Percentiles rank a stretch among this genome's conserved stretches.
These are phyloP conservation scores for Amblyjoppa fuscipennis DNA, from an alignment of 2,888 invertebrate species.

Conservation along the genomic window DNA sequence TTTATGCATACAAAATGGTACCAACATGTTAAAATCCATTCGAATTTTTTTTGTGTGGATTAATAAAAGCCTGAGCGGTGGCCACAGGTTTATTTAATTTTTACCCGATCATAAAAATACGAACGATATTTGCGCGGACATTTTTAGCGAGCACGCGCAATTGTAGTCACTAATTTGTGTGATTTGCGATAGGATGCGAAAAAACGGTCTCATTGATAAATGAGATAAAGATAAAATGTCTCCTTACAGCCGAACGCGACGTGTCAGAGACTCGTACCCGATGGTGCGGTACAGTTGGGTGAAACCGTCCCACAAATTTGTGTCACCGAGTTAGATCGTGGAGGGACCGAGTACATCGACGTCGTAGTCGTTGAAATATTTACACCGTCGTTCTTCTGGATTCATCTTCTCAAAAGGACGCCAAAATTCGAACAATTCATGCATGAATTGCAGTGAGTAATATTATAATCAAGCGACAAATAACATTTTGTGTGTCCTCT, in stretches of 20 bases:
- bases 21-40: no score
- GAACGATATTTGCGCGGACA: no score
- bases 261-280: conserved; percentile 74
- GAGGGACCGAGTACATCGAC: conserved; percentile 68
- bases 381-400: conserved; percentile 82
- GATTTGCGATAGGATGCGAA: background rate
- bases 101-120: no score
- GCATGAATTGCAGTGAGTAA: conserved; percentile 76
- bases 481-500: no score
- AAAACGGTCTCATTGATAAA: background rate
- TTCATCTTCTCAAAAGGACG: conserved; percentile 75
- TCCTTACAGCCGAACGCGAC: conserved; percentile 70
- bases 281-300: conserved; percentile 74
- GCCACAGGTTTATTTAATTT: no score
- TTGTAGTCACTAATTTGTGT: no score
- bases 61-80: no score
- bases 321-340: conserved; percentile 69
- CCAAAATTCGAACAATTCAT: conserved; percentile 74
- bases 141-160: no score
- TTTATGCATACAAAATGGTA: no score
- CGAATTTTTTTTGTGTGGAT: no score
- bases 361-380: conserved; percentile 79
- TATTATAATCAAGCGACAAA: background rate
- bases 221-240: background rate
- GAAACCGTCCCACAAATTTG: conserved; percentile 78